These are phyloP conservation scores for Xenopus tropicalis DNA, from an alignment of 2,113 vertebrate species.

Conservation along the genomic window DNA sequence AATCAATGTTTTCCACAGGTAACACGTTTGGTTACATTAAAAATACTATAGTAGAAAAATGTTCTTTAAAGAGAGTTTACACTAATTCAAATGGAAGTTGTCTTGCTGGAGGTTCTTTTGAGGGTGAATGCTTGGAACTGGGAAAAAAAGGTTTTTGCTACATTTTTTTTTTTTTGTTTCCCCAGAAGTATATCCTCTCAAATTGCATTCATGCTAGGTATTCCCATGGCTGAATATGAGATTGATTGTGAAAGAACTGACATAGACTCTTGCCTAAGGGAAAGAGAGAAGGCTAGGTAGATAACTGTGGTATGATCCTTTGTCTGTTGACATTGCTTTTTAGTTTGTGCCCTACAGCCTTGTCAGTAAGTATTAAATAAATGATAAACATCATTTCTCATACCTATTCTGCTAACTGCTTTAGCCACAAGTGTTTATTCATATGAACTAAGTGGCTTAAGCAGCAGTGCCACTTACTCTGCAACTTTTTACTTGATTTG, in stretches of 20 bases:
- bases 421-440: slow-evolving; percentile 50
- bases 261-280: slow-evolving; percentile 61
- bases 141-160: slow-evolving; percentile 61
- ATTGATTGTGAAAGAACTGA: slow-evolving; percentile 57
- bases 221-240: slow-evolving; percentile 60
- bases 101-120: slow-evolving; percentile 62
- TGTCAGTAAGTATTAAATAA: slow-evolving; percentile 69
- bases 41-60: too few species aligned
- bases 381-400: slow-evolving; percentile 67
- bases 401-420: slow-evolving; percentile 44
- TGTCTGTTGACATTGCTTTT: slow-evolving; percentile 80
- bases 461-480: background rate
- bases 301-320: slow-evolving; percentile 68
- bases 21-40: too few species aligned
- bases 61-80: too few species aligned
- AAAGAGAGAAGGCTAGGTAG: slow-evolving; percentile 64
- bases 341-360: slow-evolving; percentile 66
- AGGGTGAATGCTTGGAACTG: slow-evolving; percentile 60
- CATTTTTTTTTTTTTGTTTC: slow-evolving; percentile 58
- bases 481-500: background rate
- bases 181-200: slow-evolving; percentile 42
- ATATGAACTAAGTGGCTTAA: slow-evolving; percentile 61
- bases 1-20: too few species aligned
- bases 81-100: background rate
- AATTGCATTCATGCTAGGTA: slow-evolving; percentile 55